Evolutionary conservation across 2,113 vertebrate species (phyloP).

Genomic region (Ptilorrhoa leucosticta): DNA sequence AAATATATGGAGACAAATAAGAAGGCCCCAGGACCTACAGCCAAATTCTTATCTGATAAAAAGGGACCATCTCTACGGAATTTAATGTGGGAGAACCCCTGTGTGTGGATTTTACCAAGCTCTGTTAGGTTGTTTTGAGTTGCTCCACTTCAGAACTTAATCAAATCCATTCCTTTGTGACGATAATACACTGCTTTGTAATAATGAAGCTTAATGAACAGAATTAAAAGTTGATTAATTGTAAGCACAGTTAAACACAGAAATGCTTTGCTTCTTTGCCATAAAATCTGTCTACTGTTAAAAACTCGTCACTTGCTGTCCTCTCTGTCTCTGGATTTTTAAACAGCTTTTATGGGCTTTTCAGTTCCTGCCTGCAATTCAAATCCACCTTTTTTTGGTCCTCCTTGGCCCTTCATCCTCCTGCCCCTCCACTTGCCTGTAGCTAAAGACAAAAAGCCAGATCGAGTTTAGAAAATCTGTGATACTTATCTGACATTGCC

Average conservation of each 20-base stretch:
- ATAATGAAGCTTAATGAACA: constrained; percentile 50
- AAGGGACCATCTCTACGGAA: neutral
- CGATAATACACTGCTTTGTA: constrained; percentile 18
- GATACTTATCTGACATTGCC: neutral
- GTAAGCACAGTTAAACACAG: constrained; percentile 34
- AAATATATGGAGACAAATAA: neutral
- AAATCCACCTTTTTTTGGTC: neutral
- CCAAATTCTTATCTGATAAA: neutral
- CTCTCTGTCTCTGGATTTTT: neutral
- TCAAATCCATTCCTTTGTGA: neutral
- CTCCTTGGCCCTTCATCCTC: neutral
- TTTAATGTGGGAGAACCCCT: neutral
- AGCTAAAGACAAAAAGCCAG: neutral
- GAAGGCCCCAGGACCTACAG: neutral
- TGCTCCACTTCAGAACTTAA: neutral
- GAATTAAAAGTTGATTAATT: constrained; percentile 63
- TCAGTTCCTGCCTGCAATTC: neutral
- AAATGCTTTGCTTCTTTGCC: constrained; percentile 1
- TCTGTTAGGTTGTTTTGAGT: neutral
- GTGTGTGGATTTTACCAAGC: neutral
- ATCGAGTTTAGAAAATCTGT: neutral
- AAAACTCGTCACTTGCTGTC: constrained; percentile 31
- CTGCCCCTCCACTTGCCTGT: neutral
- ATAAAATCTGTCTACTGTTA: constrained; percentile 21
- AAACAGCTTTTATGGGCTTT: neutral